Percentiles rank a stretch among this genome's conserved stretches.
phyloP scores from a whole-genome alignment of 2,888 invertebrate species.

The Diaprepes abbreviatus region DNA sequence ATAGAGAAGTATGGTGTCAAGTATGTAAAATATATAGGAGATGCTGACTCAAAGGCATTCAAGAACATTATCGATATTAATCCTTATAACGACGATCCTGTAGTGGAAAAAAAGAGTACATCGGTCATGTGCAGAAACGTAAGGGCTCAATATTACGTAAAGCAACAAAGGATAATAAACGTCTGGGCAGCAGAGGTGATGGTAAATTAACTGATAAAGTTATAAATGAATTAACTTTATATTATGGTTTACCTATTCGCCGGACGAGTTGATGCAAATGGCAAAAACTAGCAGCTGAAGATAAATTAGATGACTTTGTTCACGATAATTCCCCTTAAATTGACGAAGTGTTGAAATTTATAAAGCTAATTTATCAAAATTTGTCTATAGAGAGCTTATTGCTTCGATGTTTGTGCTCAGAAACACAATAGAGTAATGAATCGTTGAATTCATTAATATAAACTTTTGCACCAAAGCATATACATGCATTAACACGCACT shows the following conservation, averaged over 20 bases:
- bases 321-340: no score
- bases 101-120: neutral
- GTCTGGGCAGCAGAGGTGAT: no score
- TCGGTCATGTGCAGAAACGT: no score
- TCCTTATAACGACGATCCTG: neutral
- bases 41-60: neutral
- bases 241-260: neutral
- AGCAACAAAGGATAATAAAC: no score
- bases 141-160: no score
- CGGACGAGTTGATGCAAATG: neutral
- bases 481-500: neutral
- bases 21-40: neutral
- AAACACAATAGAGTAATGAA: neutral
- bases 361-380: no score
- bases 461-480: constrained; percentile 5
- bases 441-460: neutral
- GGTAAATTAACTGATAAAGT: neutral
- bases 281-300: neutral
- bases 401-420: neutral
- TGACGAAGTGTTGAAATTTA: no score
- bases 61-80: neutral
- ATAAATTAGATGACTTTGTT: no score
- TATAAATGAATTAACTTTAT: neutral
- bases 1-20: neutral
- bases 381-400: no score